Evolutionary conservation across 2,797 vertebrate genomes (phyloP), one percentile per base, ranked within the genome.

Genomic region (Anas capensis): DNA sequence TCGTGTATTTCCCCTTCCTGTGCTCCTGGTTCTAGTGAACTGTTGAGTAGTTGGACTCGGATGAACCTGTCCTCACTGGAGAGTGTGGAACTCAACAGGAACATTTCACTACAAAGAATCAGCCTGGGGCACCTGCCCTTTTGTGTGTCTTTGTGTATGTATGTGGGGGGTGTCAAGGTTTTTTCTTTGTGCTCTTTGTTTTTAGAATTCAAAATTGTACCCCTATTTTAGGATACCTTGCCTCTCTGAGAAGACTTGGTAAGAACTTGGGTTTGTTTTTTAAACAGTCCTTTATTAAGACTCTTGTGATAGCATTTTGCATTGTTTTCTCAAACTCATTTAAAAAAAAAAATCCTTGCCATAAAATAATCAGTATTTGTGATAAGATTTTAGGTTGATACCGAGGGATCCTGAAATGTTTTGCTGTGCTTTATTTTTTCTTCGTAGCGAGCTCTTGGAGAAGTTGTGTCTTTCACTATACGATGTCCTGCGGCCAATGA

Each of bases 401-500:
- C 75, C 87, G 46, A 5, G 29, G 57, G 42, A 80, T 95, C 76
- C 78, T 95, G 69, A 81, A 92, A 54, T 76, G 51, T 90, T 88
- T 70, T 86, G 58, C 38, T 71, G 42, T 86, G 26, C 75, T 97
- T 80, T 95, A 11, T 72, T 92, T 92, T 86, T 94, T 75, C 58
- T 46, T 97, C 88, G 29, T 94, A 99, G 99, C 57, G 99, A 99
- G 94, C 98, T 99, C 82, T 97, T 99, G 87, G 99, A 99, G 97
- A 99, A 98, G 83, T 96, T 99, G 51, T 99, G 99, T 96, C 85
- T 99, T 95, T 99, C 99, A 1, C 91, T 99, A 84, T 99, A 99
- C 71, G 99, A 99, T 88, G 99, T 99, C 96, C 98, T 99, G 82
- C 98, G 99, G 81, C 99, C 99, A 11, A 96, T 99, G 92, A 99